Evolutionary conservation across 2,888 invertebrate species (phyloP).

Genomic region (Pristionchus maxplancki): DNA sequence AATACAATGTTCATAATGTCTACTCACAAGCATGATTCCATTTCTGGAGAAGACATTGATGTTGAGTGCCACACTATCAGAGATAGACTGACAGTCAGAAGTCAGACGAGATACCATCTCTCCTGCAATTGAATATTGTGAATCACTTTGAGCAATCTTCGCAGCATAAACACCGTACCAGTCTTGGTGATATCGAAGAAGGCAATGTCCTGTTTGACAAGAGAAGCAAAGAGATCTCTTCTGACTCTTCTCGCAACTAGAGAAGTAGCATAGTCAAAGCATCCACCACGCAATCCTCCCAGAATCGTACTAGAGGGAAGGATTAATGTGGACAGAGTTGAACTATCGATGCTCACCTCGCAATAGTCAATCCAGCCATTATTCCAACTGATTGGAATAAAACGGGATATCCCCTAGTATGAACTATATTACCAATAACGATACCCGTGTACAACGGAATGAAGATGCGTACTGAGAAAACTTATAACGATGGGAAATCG

Average conservation of each 20-base stretch:
- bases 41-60: conserved; percentile 79
- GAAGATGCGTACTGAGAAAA: conserved; percentile 75
- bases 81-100: conserved; percentile 79
- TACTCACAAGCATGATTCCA: conserved; percentile 74
- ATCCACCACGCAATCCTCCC: conserved; percentile 77
- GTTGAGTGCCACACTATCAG: conserved; percentile 78
- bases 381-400: conserved; percentile 67
- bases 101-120: conserved; percentile 79
- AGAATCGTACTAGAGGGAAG: conserved; percentile 72
- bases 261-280: conserved; percentile 77
- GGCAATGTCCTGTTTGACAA: conserved; percentile 78
- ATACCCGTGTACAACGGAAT: conserved; percentile 75
- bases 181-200: conserved; percentile 78
- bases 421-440: conserved; percentile 73
- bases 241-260: conserved; percentile 76
- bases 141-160: no score
- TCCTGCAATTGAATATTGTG: no score
- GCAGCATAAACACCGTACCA: no score
- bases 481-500: not conserved
- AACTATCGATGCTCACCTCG: conserved; percentile 54
- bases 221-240: conserved; percentile 76
- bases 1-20: not conserved
- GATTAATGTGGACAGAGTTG: conserved; percentile 49
- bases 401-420: conserved; percentile 57
- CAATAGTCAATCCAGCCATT: conserved; percentile 63